Percentiles rank a stretch among this genome's conserved stretches.
Conservation (phyloP, 92 coral and sea anemone species). For the Ricordea florida region DNA sequence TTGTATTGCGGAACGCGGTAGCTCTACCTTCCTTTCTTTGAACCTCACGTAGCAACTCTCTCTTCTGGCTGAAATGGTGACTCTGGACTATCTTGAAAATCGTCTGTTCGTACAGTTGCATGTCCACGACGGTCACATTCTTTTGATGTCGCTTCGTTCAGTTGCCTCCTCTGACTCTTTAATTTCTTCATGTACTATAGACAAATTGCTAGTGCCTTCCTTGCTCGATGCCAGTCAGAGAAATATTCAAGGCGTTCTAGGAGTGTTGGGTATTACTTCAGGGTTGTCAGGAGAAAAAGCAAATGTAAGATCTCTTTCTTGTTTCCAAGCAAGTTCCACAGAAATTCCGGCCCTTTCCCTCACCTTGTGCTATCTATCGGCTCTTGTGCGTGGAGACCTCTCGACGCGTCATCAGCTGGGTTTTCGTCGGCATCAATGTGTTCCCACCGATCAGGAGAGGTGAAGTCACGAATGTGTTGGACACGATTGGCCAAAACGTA, state of each 20-base stretch:
- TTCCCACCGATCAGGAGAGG: conserved; percentile 15
- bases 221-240: conserved; percentile 39
- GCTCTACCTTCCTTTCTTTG: neutral
- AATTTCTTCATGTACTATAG: too few relatives aligned
- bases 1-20: neutral
- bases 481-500: conserved; percentile 19
- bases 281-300: conserved; percentile 5
- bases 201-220: too few relatives aligned
- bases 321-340: conserved; percentile 6
- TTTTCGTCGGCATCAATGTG: conserved; percentile 13
- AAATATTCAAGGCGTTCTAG: conserved; percentile 1
- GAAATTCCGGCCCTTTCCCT: conserved; percentile 5
- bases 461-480: conserved; percentile 20
- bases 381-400: neutral
- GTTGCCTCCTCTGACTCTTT: neutral
- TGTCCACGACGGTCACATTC: conserved; percentile 13
- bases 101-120: neutral
- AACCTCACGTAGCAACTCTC: neutral
- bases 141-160: neutral
- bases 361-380: neutral
- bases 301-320: neutral
- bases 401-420: neutral
- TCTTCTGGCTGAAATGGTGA: neutral
- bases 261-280: neutral
- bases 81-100: conserved; percentile 18